phyloP scores from a whole-genome alignment of 2,888 invertebrate genomes.

The Micoletzkya japonica region DNA sequence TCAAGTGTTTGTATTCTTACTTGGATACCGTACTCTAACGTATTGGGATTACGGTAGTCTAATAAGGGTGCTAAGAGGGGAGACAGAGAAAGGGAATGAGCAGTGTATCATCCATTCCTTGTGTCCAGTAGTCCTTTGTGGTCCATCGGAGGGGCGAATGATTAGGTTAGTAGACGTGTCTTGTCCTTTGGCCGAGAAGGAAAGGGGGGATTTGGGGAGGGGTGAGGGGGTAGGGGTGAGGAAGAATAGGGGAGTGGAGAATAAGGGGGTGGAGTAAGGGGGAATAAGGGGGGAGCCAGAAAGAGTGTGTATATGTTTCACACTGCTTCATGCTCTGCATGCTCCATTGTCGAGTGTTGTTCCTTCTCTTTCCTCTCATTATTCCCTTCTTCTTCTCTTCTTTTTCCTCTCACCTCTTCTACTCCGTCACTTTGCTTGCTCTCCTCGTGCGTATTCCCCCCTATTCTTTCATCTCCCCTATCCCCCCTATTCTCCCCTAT shows the following conservation, averaged over 20 bases:
- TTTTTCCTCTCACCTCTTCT: background rate
- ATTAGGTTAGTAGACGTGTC: too few species aligned
- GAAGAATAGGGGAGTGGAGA: too few species aligned
- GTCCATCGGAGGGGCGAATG: too few species aligned
- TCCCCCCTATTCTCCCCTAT: background rate
- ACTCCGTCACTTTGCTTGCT: constrained; percentile 3
- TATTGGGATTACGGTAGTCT: background rate
- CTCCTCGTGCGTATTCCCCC: background rate
- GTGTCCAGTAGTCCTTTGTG: too few species aligned
- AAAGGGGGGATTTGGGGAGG: too few species aligned
- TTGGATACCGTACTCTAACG: background rate
- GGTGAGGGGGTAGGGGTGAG: too few species aligned
- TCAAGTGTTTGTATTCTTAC: constrained; percentile 11
- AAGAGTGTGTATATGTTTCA: too few species aligned
- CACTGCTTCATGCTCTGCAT: background rate
- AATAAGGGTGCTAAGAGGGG: background rate
- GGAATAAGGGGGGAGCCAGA: too few species aligned
- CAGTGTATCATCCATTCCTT: too few species aligned
- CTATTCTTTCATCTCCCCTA: background rate
- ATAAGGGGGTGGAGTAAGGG: too few species aligned
- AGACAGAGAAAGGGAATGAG: background rate
- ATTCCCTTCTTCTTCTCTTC: background rate
- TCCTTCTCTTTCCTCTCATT: background rate
- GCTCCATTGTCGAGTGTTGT: background rate
- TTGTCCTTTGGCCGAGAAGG: too few species aligned